These are phyloP conservation scores for Myanophis thanlyinensis DNA, from an alignment of 2,113 vertebrate species.

Conservation along the genomic window DNA sequence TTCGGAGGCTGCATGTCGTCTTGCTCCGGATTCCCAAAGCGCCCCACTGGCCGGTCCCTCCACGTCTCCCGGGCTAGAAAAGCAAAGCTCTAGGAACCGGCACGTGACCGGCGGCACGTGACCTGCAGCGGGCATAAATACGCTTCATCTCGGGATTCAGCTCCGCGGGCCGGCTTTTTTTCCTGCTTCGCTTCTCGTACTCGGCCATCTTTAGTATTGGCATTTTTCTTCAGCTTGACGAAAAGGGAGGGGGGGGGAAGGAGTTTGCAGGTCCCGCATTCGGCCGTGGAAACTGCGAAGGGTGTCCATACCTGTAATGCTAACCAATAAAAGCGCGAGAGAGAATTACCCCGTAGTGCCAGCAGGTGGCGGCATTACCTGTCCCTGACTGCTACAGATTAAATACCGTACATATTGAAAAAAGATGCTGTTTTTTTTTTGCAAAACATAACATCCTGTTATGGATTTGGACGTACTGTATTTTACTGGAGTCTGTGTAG, in stretches of 20 bases:
- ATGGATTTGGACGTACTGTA: neutral
- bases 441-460: neutral
- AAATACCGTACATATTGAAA: neutral
- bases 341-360: neutral
- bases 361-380: neutral
- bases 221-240: neutral
- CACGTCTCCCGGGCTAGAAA: neutral
- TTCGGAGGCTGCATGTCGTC: conserved; percentile 34
- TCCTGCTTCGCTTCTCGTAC: neutral
- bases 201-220: conserved; percentile 50
- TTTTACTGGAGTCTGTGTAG: neutral
- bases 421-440: neutral
- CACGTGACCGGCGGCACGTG: conserved; percentile 45
- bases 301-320: neutral
- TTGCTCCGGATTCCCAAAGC: neutral
- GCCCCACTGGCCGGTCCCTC: rapidly evolving
- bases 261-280: neutral
- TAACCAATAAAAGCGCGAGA: neutral
- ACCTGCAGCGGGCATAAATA: conserved; percentile 33
- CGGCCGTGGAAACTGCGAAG: neutral
- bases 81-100: neutral
- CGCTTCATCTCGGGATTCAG: neutral
- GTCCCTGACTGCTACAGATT: neutral
- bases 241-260: neutral
- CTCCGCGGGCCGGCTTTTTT: neutral